phyloP scores from a whole-genome alignment of 35 echinoderm and acorn worm species.

The Ophioderma brevispina region DNA sequence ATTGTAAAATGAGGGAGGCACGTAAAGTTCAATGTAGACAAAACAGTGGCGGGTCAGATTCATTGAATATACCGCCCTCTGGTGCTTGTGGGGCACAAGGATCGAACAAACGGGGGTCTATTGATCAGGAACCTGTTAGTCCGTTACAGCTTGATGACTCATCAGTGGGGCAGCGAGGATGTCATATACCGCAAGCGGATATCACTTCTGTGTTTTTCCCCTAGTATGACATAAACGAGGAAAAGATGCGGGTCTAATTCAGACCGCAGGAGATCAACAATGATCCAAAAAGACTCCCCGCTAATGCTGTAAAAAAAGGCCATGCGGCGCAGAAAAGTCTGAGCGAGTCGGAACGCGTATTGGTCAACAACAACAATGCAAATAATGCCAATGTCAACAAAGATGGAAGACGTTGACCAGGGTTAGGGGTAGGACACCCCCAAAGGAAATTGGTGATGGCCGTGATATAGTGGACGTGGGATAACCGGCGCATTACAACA shows the following conservation, averaged over 20 bases:
- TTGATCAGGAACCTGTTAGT: conserved; percentile 6
- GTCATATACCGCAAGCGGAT: conserved; percentile 36
- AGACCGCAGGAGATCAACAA: not conserved
- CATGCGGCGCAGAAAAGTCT: not conserved
- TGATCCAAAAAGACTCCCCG: not conserved
- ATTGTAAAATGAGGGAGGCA: not conserved
- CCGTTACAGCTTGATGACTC: conserved; percentile 34
- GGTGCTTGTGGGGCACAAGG: not conserved
- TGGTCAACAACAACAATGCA: conserved; percentile 22
- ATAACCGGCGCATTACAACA: conserved; percentile 43
- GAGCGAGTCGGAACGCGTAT: not conserved
- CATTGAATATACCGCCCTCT: not conserved
- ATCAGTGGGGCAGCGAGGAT: conserved; percentile 49
- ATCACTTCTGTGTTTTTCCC: no score
- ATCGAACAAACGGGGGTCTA: not conserved
- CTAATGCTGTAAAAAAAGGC: not conserved
- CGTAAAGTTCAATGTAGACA: not conserved
- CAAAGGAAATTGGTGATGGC: not conserved
- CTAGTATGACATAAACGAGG: not conserved
- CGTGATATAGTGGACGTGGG: not conserved
- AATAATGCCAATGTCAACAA: conserved; percentile 46
- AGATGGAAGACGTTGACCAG: not conserved
- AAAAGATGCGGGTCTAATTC: not conserved
- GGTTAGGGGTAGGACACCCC: not conserved
- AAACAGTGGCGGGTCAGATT: not conserved